Evolutionary conservation across 2,888 invertebrate species (phyloP).

Genomic region (Cremastobaeus sp.): DNA sequence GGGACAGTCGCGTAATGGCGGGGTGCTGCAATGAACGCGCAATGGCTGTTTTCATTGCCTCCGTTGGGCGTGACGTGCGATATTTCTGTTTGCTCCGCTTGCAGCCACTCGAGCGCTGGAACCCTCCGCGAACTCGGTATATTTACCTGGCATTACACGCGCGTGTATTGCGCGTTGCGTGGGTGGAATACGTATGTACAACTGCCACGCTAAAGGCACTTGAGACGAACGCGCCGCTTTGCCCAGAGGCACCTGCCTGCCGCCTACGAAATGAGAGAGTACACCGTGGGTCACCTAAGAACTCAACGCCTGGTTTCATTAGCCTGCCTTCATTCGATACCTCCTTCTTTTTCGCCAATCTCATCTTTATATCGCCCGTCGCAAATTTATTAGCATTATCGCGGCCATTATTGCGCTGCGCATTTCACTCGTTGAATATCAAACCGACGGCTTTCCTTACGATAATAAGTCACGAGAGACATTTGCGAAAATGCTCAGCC

Average conservation of each 20-base stretch:
- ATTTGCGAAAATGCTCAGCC: conserved; percentile 22
- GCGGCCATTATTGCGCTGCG: conserved; percentile 21
- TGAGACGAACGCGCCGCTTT: conserved; percentile 41
- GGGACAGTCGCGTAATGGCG: too few relatives aligned
- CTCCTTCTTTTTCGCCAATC: conserved; percentile 31
- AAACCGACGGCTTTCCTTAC: conserved; percentile 22
- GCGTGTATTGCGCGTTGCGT: conserved; percentile 35
- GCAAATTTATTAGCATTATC: conserved; percentile 49
- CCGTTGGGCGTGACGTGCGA: conserved; percentile 19
- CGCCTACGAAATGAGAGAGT: conserved; percentile 58
- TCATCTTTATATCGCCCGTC: conserved; percentile 34
- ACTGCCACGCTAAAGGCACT: conserved; percentile 45
- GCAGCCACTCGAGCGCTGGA: conserved; percentile 10
- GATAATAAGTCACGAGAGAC: conserved; percentile 32
- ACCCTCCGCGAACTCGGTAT: conserved; percentile 46
- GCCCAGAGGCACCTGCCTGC: conserved; percentile 59
- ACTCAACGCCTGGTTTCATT: conserved; percentile 54
- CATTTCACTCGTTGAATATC: conserved; percentile 26
- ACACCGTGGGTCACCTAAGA: conserved; percentile 42
- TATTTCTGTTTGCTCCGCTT: conserved; percentile 10
- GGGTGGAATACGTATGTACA: conserved; percentile 41
- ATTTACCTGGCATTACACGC: conserved; percentile 51
- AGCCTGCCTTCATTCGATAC: conserved; percentile 40
- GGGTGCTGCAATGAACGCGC: neutral
- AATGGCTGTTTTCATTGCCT: conserved; percentile 12